Base-by-base conservation (phyloP, 2,113 vertebrate genomes). In the Eidolon helvum region DNA sequence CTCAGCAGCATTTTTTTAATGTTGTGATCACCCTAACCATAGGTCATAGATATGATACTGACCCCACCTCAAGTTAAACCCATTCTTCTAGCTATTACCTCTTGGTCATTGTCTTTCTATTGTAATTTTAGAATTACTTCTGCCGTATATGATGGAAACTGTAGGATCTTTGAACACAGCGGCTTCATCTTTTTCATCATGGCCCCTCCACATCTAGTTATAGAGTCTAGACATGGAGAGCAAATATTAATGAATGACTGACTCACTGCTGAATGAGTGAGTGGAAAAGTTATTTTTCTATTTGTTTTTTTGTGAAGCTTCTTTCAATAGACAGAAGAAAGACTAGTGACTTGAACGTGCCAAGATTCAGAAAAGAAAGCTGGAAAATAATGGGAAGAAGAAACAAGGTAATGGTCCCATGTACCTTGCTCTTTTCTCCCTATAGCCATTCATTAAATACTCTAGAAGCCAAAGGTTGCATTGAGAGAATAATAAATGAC, bases 281-380 rank as follows among this genome's bases (percentile, higher is more conserved):
- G 11, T 85, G 30, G 24, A 55, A 45, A 43, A 61, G 38, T 40
- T 43, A 43, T 45, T 55, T 79, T 43, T 78, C 45, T 77, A 50
- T 61, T 59, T 92, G 61, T 40, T 57, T 15, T 15, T 90, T 63
- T 57, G 18, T 38, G 71, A 71, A 85, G 22, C 12, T 85, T 84
- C 72, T 79, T 22, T 43, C 50, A n/a, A 72, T n/a, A 57, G 45
- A 75, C 33, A 79, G 30, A 43, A 85, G n/a, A 66, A 93, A 92
- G n/a, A 0, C 90, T 90, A 66, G 28, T 30, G 40, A 63, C 78
- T 66, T 35, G 50, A 18, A 45, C 12, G 10, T 55, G 84, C 28
- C 61, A 83, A 95, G 28, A 63, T n/a, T 90, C 26, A 65, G 48
- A 84, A 77, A 72, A 75, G 80, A 95, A 94, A 78, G 48, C n/a